Evolutionary conservation across 2,113 vertebrate species (phyloP).

Genomic region (Urocolius indicus): DNA sequence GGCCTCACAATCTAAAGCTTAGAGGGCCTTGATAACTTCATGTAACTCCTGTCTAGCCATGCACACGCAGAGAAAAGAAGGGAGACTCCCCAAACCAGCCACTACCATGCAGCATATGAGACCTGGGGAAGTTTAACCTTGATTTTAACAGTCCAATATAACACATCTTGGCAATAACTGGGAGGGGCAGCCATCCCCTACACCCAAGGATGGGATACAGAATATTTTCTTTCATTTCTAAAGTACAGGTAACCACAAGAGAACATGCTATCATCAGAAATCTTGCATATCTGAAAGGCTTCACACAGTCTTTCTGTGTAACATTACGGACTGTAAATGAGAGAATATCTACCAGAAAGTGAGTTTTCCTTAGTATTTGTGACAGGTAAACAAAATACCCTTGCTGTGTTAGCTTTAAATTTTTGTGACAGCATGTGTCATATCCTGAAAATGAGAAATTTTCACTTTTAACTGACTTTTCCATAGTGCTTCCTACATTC

Average conservation of each 20-base stretch:
- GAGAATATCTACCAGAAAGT: neutral
- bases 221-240: rapidly evolving
- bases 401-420: neutral
- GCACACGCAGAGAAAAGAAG: neutral
- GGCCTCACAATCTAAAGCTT: neutral
- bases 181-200: neutral
- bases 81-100: neutral
- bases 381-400: neutral
- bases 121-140: neutral
- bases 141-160: neutral
- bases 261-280: neutral
- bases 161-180: rapidly evolving
- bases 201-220: neutral
- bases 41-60: neutral
- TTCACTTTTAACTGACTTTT: neutral
- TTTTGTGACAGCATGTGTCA: neutral
- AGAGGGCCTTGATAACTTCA: neutral
- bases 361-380: neutral
- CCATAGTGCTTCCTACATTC: neutral
- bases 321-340: neutral
- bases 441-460: neutral
- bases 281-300: neutral
- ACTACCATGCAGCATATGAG: neutral
- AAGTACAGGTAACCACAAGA: neutral
- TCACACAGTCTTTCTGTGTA: neutral